A percentile compares a stretch with the other conserved stretches of the same genome.
Conservation (phyloP, 1,140 invertebrate genomes). For the Papilio polyxenes region DNA sequence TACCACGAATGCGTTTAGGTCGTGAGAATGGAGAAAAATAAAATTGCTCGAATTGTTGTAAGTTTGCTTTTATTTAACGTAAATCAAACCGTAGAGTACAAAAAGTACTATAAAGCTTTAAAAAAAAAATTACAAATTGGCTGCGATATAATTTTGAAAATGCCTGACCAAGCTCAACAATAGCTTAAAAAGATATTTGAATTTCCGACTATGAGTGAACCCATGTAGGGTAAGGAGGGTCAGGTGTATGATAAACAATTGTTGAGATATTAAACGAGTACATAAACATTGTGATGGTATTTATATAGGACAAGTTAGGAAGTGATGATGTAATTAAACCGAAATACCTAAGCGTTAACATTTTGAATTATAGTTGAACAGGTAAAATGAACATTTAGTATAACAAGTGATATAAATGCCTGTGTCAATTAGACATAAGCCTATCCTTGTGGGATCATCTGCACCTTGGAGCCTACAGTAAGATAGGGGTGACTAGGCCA, state of each 20-base stretch:
- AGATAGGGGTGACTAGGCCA: no score
- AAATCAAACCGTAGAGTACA: neutral
- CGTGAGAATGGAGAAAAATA: neutral
- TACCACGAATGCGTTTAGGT: neutral
- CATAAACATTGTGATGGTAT: neutral
- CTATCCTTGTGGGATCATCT: no score
- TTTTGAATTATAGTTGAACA: no score
- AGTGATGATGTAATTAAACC: neutral
- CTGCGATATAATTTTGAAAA: neutral
- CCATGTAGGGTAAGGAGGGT: neutral
- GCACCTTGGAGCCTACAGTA: no score
- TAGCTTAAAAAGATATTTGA: neutral
- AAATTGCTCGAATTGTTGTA: neutral
- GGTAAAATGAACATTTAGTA: no score
- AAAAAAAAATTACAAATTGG: neutral
- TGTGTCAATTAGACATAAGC: no score
- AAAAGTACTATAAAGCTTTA: neutral
- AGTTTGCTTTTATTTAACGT: neutral
- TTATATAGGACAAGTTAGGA: neutral
- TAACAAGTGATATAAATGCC: no score
- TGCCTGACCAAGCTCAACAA: conserved; percentile 4
- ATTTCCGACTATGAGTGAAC: neutral
- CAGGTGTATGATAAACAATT: conserved; percentile 1
- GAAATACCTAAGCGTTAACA: no score
- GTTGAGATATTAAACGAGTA: neutral